Base-by-base conservation (phyloP, 2,888 invertebrate genomes). In the Campoletis raptor region DNA sequence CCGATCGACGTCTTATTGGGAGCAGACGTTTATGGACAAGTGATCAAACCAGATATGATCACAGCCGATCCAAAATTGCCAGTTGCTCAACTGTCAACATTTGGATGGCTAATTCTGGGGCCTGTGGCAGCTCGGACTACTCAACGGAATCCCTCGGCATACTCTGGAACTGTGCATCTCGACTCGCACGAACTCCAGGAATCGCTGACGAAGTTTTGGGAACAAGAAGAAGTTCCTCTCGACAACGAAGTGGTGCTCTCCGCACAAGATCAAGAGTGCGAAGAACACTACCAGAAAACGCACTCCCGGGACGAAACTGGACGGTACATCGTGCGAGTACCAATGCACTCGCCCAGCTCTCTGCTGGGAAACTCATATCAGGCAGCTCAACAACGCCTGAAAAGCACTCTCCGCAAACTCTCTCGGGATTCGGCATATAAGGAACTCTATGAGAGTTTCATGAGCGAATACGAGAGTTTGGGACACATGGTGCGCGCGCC, bases 201-300 rank as follows among this genome's bases (percentile, higher is more conserved):
- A 6, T 30, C 40, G 4, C 70, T 83, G 15, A 72, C 83, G 2
- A 78, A 78, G 18, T 72, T 83, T 10, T 83, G 83, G 64, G 37
- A 15, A 21, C 78, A 83, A 40, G 57, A 83, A n/a, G 78, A 83
- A 10, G 42, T 64, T 0, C 78, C 64, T 0, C 15, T 61, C 12
- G 72, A 78, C 2, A 6, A 37, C 5, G 4, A 52, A 10, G 6
- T 15, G 1, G n/a, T 1, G 9, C 69, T 70, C 64, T 48, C 76
- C 12, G 10, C 66, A 0, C 40, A 83, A 42, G 80, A 83, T 18
- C 76, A 74, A n/a, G 78, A 78, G 64, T 83, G 77, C 24, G 83
- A 83, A 40, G 42, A 67, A 5, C 57, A 83, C n/a, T 77, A 54
- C n/a, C 21, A 24, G n/a, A 15, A 37, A 6, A 81, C 85, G 21